These are phyloP conservation scores for Cataglyphis albicans DNA, from an alignment of 2,888 invertebrate species.

Conservation along the genomic window DNA sequence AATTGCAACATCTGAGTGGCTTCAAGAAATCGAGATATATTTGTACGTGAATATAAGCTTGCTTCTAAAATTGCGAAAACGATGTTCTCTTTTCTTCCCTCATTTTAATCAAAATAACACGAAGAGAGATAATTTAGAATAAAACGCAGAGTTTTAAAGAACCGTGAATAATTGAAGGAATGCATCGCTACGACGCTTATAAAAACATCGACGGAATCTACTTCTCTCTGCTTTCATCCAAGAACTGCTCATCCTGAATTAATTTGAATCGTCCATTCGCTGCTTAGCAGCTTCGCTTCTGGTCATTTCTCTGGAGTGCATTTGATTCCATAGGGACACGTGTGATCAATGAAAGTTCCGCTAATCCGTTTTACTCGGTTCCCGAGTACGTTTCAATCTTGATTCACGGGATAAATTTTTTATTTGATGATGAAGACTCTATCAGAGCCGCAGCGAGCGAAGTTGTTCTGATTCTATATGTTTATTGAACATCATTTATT, in stretches of 20 bases:
- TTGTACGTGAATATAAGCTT: neutral
- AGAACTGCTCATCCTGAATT: slow-evolving; percentile 11
- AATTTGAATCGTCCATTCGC: slow-evolving; percentile 19
- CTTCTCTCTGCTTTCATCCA: neutral
- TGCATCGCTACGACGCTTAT: neutral
- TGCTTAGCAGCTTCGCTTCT: neutral
- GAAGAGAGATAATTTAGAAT: neutral
- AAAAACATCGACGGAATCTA: neutral
- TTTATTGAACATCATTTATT: neutral
- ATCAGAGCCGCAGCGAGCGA: neutral
- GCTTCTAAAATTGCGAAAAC: neutral
- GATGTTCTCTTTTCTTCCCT: neutral
- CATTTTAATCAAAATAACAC: neutral
- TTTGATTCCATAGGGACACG: slow-evolving; percentile 37
- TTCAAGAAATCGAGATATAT: neutral
- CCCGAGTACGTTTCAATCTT: neutral
- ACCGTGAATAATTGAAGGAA: neutral
- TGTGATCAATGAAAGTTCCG: slow-evolving; percentile 46
- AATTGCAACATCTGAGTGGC: neutral
- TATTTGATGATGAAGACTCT: slow-evolving; percentile 3
- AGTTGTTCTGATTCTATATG: neutral
- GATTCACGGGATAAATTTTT: slow-evolving; percentile 26
- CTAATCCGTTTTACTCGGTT: neutral
- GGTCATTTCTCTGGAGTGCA: slow-evolving; percentile 17
- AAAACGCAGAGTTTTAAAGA: neutral